phyloP scores from a whole-genome alignment of 2,113 vertebrate genomes.

The Ophiodon elongatus region DNA sequence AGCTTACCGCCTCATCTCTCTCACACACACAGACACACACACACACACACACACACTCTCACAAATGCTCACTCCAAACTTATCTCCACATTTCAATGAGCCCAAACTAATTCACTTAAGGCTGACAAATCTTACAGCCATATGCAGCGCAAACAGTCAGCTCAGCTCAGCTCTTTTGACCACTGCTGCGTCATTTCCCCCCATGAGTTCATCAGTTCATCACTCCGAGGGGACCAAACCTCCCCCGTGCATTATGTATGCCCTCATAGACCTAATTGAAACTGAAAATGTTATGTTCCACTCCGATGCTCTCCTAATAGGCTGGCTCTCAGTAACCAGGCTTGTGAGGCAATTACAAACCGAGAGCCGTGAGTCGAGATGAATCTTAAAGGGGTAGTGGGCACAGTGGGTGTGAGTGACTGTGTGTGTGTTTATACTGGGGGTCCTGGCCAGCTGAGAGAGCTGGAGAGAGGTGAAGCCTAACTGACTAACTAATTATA shows the following conservation, averaged over 20 bases:
- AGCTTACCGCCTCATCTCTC: conserved; percentile 11
- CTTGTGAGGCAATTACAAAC: conserved; percentile 80
- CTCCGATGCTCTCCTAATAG: conserved; percentile 81
- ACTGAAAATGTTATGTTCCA: conserved; percentile 88
- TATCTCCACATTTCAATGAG: conserved; percentile 61
- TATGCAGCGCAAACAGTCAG: conserved; percentile 49
- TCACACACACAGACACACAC: not conserved
- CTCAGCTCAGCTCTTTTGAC: conserved; percentile 45
- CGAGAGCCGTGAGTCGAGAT: conserved; percentile 55
- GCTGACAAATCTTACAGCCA: conserved; percentile 58
- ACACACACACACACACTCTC: not conserved
- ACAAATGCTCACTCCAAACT: conserved; percentile 24
- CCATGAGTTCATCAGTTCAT: conserved; percentile 70
- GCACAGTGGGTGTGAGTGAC: conserved; percentile 35
- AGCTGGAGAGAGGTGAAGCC: conserved; percentile 48
- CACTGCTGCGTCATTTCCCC: conserved; percentile 53
- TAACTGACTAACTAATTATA: conserved; percentile 70
- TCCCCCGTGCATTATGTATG: conserved; percentile 81
- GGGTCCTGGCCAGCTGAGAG: conserved; percentile 45
- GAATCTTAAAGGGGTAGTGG: conserved; percentile 39
- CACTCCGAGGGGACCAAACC: conserved; percentile 59
- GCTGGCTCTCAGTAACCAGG: conserved; percentile 72
- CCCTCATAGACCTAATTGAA: conserved; percentile 85
- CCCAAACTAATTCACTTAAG: conserved; percentile 65
- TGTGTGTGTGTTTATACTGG: conserved; percentile 31